These are phyloP conservation scores for Trypoxylus dichotomus DNA, from an alignment of 1,140 invertebrate species.

Conservation along the genomic window DNA sequence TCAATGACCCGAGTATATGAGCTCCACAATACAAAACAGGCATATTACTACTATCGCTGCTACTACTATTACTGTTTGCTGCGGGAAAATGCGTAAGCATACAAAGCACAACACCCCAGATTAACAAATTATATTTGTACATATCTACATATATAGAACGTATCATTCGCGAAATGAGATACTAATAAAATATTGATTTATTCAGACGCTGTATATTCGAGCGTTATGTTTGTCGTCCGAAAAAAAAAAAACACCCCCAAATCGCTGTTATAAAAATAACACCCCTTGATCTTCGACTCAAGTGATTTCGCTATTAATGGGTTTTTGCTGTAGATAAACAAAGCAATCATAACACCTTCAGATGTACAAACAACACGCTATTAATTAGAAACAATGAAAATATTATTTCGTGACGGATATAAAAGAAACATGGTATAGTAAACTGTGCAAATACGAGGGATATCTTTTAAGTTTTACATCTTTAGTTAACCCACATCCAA, in stretches of 20 bases:
- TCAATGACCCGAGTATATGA: conserved; percentile 49
- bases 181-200: conserved; percentile 20
- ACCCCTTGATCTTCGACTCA: not conserved
- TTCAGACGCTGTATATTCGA: not conserved
- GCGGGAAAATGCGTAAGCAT: conserved; percentile 13
- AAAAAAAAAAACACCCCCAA: not conserved
- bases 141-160: no score
- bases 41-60: not conserved
- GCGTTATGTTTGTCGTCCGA: no score
- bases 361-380: not conserved
- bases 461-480: no score
- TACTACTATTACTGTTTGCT: not conserved
- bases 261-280: not conserved
- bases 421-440: no score
- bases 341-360: not conserved
- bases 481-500: no score
- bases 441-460: no score
- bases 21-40: conserved; percentile 25
- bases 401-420: no score
- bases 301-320: not conserved
- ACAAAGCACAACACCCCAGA: conserved; percentile 36
- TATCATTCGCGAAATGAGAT: no score
- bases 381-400: not conserved
- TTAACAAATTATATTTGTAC: no score
- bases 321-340: not conserved